Evolutionary conservation across 2,888 invertebrate species (phyloP).

Genomic region (Odontomyia ornata): DNA sequence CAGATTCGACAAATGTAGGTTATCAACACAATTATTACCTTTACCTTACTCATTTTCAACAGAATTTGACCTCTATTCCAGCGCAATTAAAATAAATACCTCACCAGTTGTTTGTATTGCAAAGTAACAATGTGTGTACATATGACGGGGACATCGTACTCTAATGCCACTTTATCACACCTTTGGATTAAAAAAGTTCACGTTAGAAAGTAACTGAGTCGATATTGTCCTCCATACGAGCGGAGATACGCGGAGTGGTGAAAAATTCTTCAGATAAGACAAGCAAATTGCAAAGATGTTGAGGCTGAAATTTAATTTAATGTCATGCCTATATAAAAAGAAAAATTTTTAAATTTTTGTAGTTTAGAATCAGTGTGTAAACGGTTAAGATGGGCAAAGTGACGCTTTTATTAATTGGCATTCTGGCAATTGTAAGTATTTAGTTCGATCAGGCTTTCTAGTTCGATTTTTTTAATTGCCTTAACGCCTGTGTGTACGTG

Average conservation of each 20-base stretch:
- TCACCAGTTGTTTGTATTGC: no score
- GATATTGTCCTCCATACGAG: neutral
- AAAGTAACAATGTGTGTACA: no score
- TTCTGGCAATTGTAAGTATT: constrained; percentile 37
- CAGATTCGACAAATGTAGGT: neutral
- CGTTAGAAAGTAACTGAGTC: neutral
- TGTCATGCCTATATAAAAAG: constrained; percentile 42
- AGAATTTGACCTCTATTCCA: neutral
- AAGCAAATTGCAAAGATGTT: neutral
- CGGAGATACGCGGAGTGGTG: neutral
- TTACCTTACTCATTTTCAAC: neutral
- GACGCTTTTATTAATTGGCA: constrained; percentile 27
- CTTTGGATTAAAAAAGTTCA: neutral
- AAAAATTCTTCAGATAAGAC: constrained; percentile 20
- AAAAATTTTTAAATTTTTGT: constrained; percentile 12
- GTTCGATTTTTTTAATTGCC: neutral
- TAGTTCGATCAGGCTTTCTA: neutral
- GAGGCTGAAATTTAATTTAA: neutral
- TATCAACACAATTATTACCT: constrained; percentile 10
- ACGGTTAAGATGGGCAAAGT: constrained; percentile 29
- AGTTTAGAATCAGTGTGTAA: constrained; percentile 30
- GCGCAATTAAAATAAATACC: no score
- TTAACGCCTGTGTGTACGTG: neutral
- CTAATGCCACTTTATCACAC: constrained; percentile 19
- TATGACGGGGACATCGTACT: constrained; percentile 16